A percentile compares a stretch with the other conserved stretches of the same genome.
Conservation (phyloP, 2,113 vertebrate genomes). For the Hemicordylus capensis region DNA sequence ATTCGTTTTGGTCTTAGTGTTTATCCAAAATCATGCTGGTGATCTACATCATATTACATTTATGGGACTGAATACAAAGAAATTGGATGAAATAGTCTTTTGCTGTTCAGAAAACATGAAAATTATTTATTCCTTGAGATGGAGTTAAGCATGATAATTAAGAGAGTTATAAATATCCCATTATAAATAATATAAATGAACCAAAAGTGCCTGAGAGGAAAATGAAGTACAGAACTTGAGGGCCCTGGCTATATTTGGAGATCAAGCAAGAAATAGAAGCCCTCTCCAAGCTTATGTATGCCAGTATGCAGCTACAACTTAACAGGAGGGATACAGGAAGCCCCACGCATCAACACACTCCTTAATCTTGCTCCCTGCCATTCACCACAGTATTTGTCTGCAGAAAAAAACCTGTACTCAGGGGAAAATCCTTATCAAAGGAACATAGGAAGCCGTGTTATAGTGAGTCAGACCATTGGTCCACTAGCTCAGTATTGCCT, state of each 20-base stretch:
- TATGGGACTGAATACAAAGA: fast-evolving
- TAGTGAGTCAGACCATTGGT: too few relatives aligned
- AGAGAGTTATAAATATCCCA: not conserved
- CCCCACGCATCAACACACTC: too few relatives aligned
- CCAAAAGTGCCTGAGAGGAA: not conserved
- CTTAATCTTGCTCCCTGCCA: too few relatives aligned
- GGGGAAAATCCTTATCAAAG: too few relatives aligned
- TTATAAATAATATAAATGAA: not conserved
- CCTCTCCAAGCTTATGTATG: too few relatives aligned
- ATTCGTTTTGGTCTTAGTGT: not conserved
- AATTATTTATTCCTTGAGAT: not conserved
- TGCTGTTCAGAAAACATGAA: not conserved
- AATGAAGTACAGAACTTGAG: slow-evolving; percentile 7
- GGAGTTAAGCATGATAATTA: not conserved
- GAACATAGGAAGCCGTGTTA: too few relatives aligned
- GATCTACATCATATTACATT: not conserved
- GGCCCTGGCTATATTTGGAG: not conserved
- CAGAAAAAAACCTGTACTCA: too few relatives aligned
- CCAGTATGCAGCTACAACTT: too few relatives aligned
- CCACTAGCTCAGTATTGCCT: too few relatives aligned
- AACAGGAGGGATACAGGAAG: too few relatives aligned
- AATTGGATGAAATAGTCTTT: not conserved
- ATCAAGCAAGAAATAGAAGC: slow-evolving; percentile 2
- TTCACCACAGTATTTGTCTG: too few relatives aligned
- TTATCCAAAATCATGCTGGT: not conserved